Evolutionary conservation across 2,797 vertebrate genomes (phyloP).

Genomic region (Margarornis squamiger): DNA sequence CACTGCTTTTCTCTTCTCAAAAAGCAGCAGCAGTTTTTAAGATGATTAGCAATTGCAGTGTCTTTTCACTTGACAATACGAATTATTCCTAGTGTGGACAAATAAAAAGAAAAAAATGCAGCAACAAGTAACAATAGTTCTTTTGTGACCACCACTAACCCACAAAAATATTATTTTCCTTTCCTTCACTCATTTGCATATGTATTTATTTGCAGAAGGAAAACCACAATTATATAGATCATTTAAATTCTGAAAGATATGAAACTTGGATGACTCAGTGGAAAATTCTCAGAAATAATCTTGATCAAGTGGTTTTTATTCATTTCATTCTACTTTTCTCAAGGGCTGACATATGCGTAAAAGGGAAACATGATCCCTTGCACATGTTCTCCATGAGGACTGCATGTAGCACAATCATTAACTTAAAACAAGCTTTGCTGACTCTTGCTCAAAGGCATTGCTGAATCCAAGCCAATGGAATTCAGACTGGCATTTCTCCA

Average conservation of each 20-base stretch:
- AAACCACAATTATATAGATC: background rate
- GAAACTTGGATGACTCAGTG: conserved; percentile 28
- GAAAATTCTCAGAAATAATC: conserved; percentile 54
- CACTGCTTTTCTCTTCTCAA: background rate
- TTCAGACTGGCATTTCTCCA: conserved; percentile 55
- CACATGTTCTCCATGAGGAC: conserved; percentile 72
- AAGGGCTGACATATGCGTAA: conserved; percentile 43
- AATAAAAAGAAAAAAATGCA: background rate
- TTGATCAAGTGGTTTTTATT: conserved; percentile 65
- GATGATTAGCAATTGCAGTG: background rate
- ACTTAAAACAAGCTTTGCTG: conserved; percentile 56
- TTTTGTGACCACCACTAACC: background rate
- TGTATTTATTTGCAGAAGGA: conserved; percentile 12
- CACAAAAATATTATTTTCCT: background rate
- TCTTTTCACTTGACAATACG: background rate
- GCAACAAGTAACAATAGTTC: background rate
- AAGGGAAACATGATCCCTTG: conserved; percentile 56
- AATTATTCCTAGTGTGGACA: background rate
- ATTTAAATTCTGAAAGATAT: conserved; percentile 1
- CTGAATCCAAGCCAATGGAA: conserved; percentile 62
- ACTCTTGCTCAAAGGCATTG: conserved; percentile 53
- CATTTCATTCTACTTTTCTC: conserved; percentile 61
- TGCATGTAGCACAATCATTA: conserved; percentile 23
- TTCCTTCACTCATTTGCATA: conserved; percentile 13
- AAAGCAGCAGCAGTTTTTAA: background rate